Base-by-base conservation (phyloP, 2,888 invertebrate species). In the Drosophila siamana region DNA sequence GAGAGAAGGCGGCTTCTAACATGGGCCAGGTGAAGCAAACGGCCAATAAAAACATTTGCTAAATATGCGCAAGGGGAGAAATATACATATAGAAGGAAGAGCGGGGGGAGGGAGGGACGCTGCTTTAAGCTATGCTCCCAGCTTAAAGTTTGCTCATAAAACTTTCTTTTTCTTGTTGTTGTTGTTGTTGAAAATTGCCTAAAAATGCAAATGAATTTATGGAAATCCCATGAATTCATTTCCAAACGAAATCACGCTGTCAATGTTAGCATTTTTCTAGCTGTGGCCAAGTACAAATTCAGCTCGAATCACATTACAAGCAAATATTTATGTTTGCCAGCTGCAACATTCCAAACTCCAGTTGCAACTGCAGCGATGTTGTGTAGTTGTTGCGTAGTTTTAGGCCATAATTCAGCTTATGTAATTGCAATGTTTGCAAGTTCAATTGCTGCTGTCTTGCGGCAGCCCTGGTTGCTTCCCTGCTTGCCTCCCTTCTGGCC, bases 31-130 rank as follows among this genome's bases (percentile, higher is more conserved):
- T 87, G 87, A 77, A 70, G 71, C 85, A 81, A 87, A 88, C 87
- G 82, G 87, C 87, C 89, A 88, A 85, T 85, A 88, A 85, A 85
- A 87, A 68, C 79, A 74, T 85, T 88, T 81, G 71, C 47, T 62
- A 69, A 80, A 80, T 71, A 63, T 56, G 71, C 76, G 76, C 65
- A 33, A 15, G 50, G 71, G 64, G 62, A 57, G 16, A 26, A 48
- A n/a, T 7, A n/a, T n/a, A n/a, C n/a, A n/a, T n/a, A n/a, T n/a
- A n/a, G n/a, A n/a, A n/a, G n/a, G 28, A 38, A 19, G 36, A 47
- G 41, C 26, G 47, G 19, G 7, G 9, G 13, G 26, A 11, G 6
- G n/a, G n/a, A n/a, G n/a, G n/a, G 40, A n/a, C 43, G 16, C 16
- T 56, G 69, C 75, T 80, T 79, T 63, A 79, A 80, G 74, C 72